Percentiles rank a stretch among this genome's conserved stretches.
Conservation (phyloP, 2,888 invertebrate species). For the Dicyrtomina minuta region DNA sequence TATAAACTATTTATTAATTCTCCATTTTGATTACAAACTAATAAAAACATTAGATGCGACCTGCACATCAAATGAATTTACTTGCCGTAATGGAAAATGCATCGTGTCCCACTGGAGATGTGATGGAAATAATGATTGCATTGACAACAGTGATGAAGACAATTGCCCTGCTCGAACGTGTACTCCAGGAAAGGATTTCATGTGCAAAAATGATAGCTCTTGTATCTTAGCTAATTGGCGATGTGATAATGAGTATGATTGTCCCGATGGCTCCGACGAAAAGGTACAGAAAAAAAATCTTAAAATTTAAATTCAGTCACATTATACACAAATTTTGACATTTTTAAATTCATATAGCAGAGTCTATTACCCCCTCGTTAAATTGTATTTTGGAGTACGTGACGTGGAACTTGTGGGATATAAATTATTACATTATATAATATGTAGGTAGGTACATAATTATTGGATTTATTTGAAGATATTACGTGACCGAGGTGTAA, state of each 20-base stretch:
- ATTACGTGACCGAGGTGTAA: no score
- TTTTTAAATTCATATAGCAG: no score
- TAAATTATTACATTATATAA: no score
- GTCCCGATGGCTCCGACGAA: conserved; percentile 81
- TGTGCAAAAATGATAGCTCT: conserved; percentile 66
- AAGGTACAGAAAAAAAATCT: no score
- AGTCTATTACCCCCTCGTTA: no score
- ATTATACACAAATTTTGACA: no score
- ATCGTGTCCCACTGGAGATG: conserved; percentile 84
- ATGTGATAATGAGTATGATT: conserved; percentile 84
- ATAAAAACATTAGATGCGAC: conserved; percentile 69
- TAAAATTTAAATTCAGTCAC: no score
- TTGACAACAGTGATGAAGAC: conserved; percentile 78
- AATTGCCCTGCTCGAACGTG: conserved; percentile 73
- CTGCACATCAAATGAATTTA: conserved; percentile 87
- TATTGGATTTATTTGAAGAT: no score
- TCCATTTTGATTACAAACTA: background rate
- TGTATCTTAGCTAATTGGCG: conserved; percentile 80
- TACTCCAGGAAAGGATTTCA: conserved; percentile 69
- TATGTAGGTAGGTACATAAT: no score
- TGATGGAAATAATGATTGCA: conserved; percentile 81
- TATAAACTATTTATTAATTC: no score
- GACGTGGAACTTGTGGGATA: no score
- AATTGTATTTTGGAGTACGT: no score
- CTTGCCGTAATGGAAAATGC: conserved; percentile 86